Evolutionary conservation across 2,113 vertebrate genomes (phyloP).

Genomic region (Hyperopisus bebe): DNA sequence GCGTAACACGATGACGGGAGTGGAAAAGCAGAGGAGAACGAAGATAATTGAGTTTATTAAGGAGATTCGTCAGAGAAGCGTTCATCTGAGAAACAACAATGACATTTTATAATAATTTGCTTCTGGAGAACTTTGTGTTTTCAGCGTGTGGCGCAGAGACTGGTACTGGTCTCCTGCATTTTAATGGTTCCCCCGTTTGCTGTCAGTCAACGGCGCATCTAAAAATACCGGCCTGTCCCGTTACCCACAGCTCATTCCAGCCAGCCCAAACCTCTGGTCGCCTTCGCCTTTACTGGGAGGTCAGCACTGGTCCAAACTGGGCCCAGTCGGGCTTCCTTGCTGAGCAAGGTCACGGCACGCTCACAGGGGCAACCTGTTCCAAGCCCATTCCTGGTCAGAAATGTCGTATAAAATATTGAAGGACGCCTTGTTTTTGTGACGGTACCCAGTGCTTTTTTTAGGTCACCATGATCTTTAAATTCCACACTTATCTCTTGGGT

Average conservation of each 20-base stretch:
- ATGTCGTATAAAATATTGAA: background rate
- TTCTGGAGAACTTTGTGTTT: background rate
- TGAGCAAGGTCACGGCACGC: background rate
- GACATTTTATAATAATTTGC: slow-evolving; percentile 13
- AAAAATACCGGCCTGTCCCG: background rate
- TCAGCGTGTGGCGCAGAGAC: background rate
- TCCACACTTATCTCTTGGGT: background rate
- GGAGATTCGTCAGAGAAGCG: slow-evolving; percentile 13
- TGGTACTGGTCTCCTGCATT: background rate
- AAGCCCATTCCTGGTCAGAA: background rate
- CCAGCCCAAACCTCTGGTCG: background rate
- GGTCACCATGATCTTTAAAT: background rate
- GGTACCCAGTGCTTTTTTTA: background rate
- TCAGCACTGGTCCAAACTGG: background rate
- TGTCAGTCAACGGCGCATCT: background rate
- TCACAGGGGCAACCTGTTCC: background rate
- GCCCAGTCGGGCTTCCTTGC: background rate
- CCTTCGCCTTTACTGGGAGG: background rate
- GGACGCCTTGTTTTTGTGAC: background rate
- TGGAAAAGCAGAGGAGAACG: background rate
- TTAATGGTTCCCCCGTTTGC: background rate
- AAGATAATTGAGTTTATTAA: slow-evolving; percentile 15
- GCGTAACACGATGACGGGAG: slow-evolving; percentile 1
- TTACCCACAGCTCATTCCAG: background rate
- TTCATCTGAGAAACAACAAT: slow-evolving; percentile 9